These are phyloP conservation scores for Pangasius macronema DNA, from an alignment of 2,797 vertebrate species.

Conservation along the genomic window DNA sequence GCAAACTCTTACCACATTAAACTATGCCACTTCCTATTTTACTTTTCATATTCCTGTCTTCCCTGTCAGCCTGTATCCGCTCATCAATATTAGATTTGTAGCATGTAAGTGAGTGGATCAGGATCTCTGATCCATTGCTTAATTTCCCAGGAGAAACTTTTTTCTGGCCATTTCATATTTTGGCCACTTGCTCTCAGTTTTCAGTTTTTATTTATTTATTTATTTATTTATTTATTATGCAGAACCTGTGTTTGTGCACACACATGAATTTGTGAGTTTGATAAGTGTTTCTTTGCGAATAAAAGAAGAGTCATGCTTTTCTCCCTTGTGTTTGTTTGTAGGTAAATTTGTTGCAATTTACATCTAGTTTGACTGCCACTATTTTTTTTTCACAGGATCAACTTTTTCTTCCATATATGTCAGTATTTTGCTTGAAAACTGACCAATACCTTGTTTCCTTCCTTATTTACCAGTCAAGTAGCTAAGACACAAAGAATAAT, in stretches of 20 bases:
- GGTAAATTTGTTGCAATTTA: slow-evolving; percentile 28
- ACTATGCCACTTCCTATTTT: not conserved
- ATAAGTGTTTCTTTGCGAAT: slow-evolving; percentile 8
- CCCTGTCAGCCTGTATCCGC: not conserved
- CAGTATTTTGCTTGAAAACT: not conserved
- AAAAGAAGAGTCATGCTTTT: slow-evolving; percentile 44
- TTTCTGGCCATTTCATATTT: slow-evolving; percentile 9
- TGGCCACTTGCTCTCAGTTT: not conserved
- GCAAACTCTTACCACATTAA: not conserved
- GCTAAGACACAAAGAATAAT: not conserved
- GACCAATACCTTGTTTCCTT: slow-evolving; percentile 15
- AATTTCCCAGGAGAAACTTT: not conserved
- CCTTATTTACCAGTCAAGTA: slow-evolving; percentile 47
- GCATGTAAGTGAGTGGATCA: not conserved
- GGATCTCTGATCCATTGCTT: not conserved
- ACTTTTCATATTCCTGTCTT: not conserved
- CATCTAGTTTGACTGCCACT: slow-evolving; percentile 39
- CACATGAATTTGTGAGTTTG: slow-evolving; percentile 32
- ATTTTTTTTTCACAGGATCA: not conserved
- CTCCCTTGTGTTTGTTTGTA: not conserved
- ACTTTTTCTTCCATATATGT: slow-evolving; percentile 42
- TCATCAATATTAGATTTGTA: not conserved
- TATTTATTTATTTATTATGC: not conserved
- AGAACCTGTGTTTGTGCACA: not conserved
- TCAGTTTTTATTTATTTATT: not conserved